Base-by-base conservation (phyloP, 2,888 invertebrate genomes). In the Diabrotica balteata region DNA sequence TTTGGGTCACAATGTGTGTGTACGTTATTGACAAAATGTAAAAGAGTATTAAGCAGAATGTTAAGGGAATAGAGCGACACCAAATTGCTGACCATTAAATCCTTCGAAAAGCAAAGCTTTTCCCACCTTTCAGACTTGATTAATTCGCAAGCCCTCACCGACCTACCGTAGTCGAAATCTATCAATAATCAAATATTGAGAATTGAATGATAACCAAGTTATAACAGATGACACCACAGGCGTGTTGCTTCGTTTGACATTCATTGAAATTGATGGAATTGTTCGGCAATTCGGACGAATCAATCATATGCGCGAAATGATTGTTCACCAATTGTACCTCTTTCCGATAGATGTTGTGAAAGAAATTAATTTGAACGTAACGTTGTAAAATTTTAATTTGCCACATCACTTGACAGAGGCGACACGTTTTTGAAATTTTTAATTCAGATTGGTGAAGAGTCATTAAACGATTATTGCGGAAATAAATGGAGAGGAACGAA, bases 211-310 rank as follows among this genome's bases (percentile, higher is more conserved):
- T 69, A 66, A 67, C 71, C 64, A 52, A 62, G 59, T 45, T 66
- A 67, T 60, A 66, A 71, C 66, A 52, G 64, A 68, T 71, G 71
- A 70, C 68, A 63, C 70, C 70, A 55, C 70, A 69, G 73, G 68
- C 67, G 64, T 58, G 57, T 63, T 58, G 66, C 59, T 63, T 68
- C 66, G 59, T 64, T 69, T 70, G 74, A 74, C 73, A 71, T 71
- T 74, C 70, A 74, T 74, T 72, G 67, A 70, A 66, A 74, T 71
- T 73, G 72, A 74, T 74, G 72, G 72, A 72, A 72, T 66, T 70
- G 66, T 64, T 68, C 69, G 67, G 67, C 67, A 69, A 68, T 69
- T 60, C 57, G 65, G 65, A 59, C 70, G 69, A 72, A 73, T 74
- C 72, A 74, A 72, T 73, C 73, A 73, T 65, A 65, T 45, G 66